Base-by-base conservation (phyloP, 2,797 vertebrate genomes). In the Hypotaenidia philippensis region DNA sequence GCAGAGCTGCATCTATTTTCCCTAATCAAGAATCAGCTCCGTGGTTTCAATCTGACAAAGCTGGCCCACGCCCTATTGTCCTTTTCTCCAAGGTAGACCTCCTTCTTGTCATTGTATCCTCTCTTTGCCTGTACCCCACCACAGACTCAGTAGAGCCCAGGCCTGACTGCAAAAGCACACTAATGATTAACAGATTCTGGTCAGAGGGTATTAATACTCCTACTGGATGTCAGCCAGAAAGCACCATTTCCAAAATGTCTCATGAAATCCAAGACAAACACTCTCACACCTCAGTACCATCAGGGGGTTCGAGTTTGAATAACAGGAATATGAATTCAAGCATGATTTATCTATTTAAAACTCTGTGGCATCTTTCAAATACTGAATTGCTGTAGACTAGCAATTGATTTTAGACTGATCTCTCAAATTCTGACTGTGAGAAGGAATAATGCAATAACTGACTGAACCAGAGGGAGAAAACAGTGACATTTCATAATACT, bases 101-200 rank as follows among this genome's bases (percentile, higher is more conserved):
- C 20, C 25, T 44, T 66, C 18, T 6, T 74, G 52, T 38, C 74
- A 64, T 44, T 90, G 78, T 52, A 80, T 70, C 71, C 60, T 64
- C 32, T 50, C 45, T 61, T 38, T 15, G 4, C 13, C 3, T 11
- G 13, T 53, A 63, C 44, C 52, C 44, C 64, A 38, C 11, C 5
- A 2, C 0, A 0, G 64, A 38, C 64, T 36, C 26, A 9, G 40
- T 5, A 87, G 63, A 91, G 34, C 32, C 74, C 38, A n/a, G 45
- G 31, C 17, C 80, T 32, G 59, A 60, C 70, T 74, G 74, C 71
- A 93, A 75, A 74, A 77, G 41, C 66, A 74, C 68, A 52, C 56
- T 90, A 93, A 89, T 93, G 87, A 91, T 89, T 91, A 72, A 91
- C 86, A 89, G 92, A 90, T 68, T 66, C 74, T 80, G 91, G 87